Percentiles rank a stretch among this genome's conserved stretches.
Evolutionary conservation across 2,113 vertebrate genomes (phyloP).

Genomic region (Mohoua ochrocephala): DNA sequence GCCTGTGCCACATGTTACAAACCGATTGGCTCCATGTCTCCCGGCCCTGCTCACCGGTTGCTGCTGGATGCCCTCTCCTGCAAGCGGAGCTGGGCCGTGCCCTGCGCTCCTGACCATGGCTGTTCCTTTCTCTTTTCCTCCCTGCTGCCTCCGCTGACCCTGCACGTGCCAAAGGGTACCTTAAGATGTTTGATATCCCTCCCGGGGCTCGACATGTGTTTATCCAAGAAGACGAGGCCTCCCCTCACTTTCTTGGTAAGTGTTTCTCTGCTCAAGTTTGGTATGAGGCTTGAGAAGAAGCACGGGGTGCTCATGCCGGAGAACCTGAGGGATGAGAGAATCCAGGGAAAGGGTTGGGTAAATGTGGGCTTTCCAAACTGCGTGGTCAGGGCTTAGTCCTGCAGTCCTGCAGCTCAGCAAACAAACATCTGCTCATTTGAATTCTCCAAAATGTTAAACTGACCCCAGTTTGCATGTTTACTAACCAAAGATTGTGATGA

Average conservation of each 20-base stretch:
- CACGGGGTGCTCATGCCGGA: not conserved
- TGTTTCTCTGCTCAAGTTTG: constrained; percentile 54
- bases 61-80: constrained; percentile 74
- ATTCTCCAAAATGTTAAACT: not conserved
- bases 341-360: not conserved
- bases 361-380: not conserved
- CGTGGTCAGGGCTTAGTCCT: not conserved
- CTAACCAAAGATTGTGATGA: not conserved
- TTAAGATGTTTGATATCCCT: constrained; percentile 99
- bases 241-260: constrained; percentile 99
- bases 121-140: constrained; percentile 78
- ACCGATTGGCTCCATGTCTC: not conserved
- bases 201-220: constrained; percentile 95
- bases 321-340: not conserved
- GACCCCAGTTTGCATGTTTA: not conserved
- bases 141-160: constrained; percentile 60
- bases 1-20: not conserved
- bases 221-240: constrained; percentile 96
- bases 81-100: constrained; percentile 4
- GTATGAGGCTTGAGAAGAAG: not conserved
- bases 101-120: constrained; percentile 69
- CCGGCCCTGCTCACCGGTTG: not conserved
- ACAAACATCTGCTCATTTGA: not conserved
- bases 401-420: not conserved
- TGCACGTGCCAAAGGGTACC: constrained; percentile 87